phyloP scores from a whole-genome alignment of 2,888 invertebrate species.

The Clistopyga incitator region DNA sequence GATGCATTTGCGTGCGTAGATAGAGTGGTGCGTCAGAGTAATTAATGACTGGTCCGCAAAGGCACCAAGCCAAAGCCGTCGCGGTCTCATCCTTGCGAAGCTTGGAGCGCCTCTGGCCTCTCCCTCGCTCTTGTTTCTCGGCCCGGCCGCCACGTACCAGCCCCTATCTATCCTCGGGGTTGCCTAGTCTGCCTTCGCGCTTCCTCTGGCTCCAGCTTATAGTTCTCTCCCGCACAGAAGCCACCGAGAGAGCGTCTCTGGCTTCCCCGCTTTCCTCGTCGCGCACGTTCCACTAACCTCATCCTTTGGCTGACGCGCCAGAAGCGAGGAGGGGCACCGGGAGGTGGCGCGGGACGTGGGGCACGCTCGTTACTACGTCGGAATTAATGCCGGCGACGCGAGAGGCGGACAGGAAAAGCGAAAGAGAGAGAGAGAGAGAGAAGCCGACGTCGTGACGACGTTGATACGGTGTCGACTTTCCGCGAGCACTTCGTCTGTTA shows the following conservation, averaged over 20 bases:
- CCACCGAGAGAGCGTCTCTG: constrained; percentile 26
- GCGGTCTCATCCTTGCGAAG: constrained; percentile 46
- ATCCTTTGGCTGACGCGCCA: constrained; percentile 51
- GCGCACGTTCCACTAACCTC: constrained; percentile 62
- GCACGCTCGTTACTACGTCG: constrained; percentile 66
- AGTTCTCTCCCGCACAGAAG: constrained; percentile 2
- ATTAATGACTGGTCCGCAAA: constrained; percentile 71
- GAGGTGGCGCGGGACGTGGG: constrained; percentile 26
- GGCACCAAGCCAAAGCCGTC: constrained; percentile 66
- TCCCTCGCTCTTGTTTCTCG: constrained; percentile 29
- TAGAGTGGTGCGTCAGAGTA: constrained; percentile 71
- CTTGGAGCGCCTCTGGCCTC: constrained; percentile 35
- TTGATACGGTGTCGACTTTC: constrained; percentile 43
- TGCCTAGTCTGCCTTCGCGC: constrained; percentile 40
- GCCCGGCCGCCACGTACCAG: constrained; percentile 25
- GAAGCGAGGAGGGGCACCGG: constrained; percentile 31
- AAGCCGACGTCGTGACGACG: constrained; percentile 50
- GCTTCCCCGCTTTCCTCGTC: constrained; percentile 31
- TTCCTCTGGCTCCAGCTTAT: constrained; percentile 9
- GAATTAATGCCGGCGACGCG: constrained; percentile 66
- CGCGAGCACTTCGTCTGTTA: constrained; percentile 59
- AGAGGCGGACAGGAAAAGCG: constrained; percentile 1
- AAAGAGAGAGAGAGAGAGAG: neutral
- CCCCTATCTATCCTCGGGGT: constrained; percentile 61
- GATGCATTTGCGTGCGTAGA: constrained; percentile 72